Base-by-base conservation (phyloP, 2,113 vertebrate species). In the Henicopernis longicauda region DNA sequence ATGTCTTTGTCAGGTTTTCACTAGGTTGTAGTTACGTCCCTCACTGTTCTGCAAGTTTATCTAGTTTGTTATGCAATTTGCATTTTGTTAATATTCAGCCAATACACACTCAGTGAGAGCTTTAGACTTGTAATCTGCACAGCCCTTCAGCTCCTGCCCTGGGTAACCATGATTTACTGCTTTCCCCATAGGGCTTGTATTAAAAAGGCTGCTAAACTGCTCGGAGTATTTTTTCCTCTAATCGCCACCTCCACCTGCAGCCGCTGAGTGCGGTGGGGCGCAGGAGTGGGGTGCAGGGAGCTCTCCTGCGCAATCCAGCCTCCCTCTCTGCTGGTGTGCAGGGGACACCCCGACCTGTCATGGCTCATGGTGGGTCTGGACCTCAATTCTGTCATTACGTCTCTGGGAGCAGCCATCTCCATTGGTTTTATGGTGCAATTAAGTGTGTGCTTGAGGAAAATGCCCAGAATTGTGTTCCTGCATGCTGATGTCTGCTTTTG, bases 301-400 rank as follows among this genome's bases (percentile, higher is more conserved):
- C 26, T 72, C 6, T 17, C 10, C 13, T 2, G 1, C 31, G 27
- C 20, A 9, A 10, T 42, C 58, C 62, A 54, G 12, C n/a, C 11
- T 58, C 22, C 14, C 3, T 14, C 7, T 47, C 34, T 4, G 2
- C 8, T 1, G 3, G 18, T 0, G 0, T 31, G 11, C 18, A 26
- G 13, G 19, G 29, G 29, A 26, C n/a, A 25, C 13, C 31, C 8
- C 0, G 2, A 50, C 11, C 22, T 13, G 9, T 32, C 12, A 1
- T 32, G 63, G 20, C 52, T 26, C 0, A 0, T 61, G 40, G 11
- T 61, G 73, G 29, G 10, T 49, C 78, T 40, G 62, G 32, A 15
- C 62, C 84, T 79, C 16, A 21, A 0, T 83, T 49, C n/a, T 54
- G 34, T 26, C 34, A 6, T 38, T 40, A 20, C 0, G 0, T 29